Evolutionary conservation across 2,888 invertebrate species (phyloP).

Genomic region (Callimorpha dominula): DNA sequence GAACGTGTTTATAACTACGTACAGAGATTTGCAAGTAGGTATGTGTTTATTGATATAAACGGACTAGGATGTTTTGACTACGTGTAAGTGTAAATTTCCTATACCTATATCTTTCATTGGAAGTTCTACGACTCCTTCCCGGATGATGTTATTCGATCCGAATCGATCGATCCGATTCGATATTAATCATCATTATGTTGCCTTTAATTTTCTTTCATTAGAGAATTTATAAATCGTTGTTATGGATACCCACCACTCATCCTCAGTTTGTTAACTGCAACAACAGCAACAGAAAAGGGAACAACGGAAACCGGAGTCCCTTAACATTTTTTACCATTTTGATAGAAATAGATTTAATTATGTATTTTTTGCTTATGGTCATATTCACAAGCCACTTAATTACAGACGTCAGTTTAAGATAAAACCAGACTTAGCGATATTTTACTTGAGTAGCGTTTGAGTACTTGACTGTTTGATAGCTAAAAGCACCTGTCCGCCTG

Average conservation of each 20-base stretch:
- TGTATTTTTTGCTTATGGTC: neutral
- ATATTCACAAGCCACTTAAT: neutral
- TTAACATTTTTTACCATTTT: neutral
- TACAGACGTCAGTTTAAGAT: neutral
- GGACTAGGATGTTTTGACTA: slow-evolving; percentile 8
- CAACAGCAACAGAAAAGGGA: neutral
- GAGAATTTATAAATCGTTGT: neutral
- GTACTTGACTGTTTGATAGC: neutral
- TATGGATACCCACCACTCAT: neutral
- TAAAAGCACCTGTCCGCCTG: neutral
- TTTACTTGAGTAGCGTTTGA: neutral
- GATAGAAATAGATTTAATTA: neutral
- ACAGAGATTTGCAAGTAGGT: neutral
- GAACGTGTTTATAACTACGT: neutral
- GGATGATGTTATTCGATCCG: neutral
- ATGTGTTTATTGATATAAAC: slow-evolving; percentile 4
- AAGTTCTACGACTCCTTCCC: slow-evolving; percentile 4
- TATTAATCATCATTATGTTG: neutral
- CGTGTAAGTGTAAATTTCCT: slow-evolving; percentile 5
- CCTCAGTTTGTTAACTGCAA: neutral
- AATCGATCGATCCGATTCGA: neutral
- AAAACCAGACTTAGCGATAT: neutral
- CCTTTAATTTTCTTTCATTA: neutral
- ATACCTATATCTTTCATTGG: neutral
- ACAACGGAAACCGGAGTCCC: neutral